These are phyloP conservation scores for Urocitellus parryii DNA, from an alignment of 2,113 vertebrate genomes.

Conservation along the genomic window DNA sequence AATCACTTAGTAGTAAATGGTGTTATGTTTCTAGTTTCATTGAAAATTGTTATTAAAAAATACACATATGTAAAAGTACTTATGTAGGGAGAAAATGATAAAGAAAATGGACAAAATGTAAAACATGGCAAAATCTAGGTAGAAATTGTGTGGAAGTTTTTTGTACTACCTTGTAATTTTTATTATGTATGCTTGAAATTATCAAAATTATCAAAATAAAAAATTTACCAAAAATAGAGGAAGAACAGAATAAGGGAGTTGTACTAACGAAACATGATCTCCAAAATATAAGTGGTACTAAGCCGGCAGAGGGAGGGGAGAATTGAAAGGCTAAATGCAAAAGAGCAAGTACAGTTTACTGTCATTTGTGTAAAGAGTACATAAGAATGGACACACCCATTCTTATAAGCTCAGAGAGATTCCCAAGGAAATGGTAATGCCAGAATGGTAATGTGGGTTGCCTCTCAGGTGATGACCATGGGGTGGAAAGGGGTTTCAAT, in stretches of 20 bases:
- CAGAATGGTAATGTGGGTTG: background rate
- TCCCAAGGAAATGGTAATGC: background rate
- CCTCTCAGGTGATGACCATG: background rate
- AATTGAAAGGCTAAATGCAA: background rate
- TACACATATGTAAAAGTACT: background rate
- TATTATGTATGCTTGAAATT: background rate
- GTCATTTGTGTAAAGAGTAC: background rate
- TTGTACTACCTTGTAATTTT: background rate
- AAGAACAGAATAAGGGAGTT: background rate
- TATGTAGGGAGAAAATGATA: background rate
- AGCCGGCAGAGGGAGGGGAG: background rate
- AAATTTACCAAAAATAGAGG: background rate
- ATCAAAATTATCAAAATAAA: background rate
- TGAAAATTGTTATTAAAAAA: constrained; percentile 13
- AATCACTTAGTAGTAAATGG: background rate
- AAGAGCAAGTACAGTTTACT: background rate
- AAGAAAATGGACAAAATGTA: background rate
- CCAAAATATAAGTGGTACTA: background rate
- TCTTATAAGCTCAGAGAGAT: background rate
- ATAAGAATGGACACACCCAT: background rate
- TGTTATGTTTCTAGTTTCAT: background rate
- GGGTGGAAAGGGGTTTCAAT: background rate
- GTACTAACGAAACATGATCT: background rate
- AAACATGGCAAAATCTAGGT: background rate
- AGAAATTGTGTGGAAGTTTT: background rate